These are phyloP conservation scores for Brenthis daphne DNA, from an alignment of 2,888 invertebrate species.

Conservation along the genomic window DNA sequence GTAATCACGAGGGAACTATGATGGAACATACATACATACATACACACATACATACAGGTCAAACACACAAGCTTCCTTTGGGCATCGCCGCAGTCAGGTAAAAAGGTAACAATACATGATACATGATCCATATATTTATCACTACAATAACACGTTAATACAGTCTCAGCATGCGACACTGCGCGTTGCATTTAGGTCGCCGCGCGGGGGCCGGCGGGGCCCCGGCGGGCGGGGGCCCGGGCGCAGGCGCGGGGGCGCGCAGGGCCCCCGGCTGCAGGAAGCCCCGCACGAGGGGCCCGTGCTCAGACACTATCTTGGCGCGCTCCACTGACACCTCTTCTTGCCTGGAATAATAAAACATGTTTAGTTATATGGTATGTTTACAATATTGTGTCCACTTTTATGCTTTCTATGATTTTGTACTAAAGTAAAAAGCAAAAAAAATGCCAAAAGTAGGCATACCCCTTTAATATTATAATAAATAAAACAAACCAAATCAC, in stretches of 20 bases:
- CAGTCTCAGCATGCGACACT: constrained; percentile 46
- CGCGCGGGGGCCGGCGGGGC: constrained; percentile 37
- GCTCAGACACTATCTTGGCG: constrained; percentile 77
- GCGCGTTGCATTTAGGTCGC: constrained; percentile 59
- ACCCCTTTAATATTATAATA: no score
- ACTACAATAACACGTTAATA: not conserved
- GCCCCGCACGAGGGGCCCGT: constrained; percentile 81
- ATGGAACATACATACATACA: no score
- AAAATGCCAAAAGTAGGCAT: not conserved
- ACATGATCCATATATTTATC: not conserved
- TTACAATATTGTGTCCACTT: no score
- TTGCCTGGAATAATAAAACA: constrained; percentile 54
- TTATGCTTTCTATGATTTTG: no score
- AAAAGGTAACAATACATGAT: not conserved
- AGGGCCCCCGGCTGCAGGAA: constrained; percentile 83
- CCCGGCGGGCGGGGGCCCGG: constrained; percentile 61
- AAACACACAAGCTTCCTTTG: no score
- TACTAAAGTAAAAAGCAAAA: constrained; percentile 5
- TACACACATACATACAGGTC: no score
- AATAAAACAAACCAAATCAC: no score
- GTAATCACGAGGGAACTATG: no score
- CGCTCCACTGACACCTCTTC: constrained; percentile 81
- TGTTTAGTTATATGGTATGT: no score
- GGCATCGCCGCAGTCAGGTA: not conserved
- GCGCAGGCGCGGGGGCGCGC: constrained; percentile 20